Evolutionary conservation across 2,113 vertebrate genomes (phyloP), one percentile per base, ranked within the genome.

Genomic region (Chionomys nivalis): DNA sequence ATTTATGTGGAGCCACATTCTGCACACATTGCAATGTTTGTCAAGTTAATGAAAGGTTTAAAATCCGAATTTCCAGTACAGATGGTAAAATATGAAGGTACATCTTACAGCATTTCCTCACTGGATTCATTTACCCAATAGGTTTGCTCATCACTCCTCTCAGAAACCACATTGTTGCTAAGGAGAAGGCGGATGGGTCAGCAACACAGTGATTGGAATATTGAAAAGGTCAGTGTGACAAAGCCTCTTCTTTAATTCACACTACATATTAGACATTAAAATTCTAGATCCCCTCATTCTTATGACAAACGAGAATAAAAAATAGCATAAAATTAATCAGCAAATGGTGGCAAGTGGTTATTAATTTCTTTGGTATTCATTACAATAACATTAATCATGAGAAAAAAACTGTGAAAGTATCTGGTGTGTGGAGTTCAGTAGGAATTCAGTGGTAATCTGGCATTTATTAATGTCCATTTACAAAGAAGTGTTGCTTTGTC

Each of bases 41-140:
- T 98, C 98, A 98, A 98, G 98, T 97, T 98, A 99, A 99, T 98
- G 97, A 98, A 98, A 98, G 93, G 97, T 89, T 91, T 92, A 78
- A 98, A 96, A 95, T 98, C 79, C 86, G 94, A 98, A 98, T 98
- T 98, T 98, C 97, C 95, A 97, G 93, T 98, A 97, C 19, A 70
- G 73, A 97, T 12, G 87, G 68, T 98, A 94, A 98, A 94, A 98
- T 98, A 98, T 94, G 82, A 96, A 58, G 90, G 70, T 73, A 5
- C 31, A 28, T 97, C 98, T 97, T 97, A 97, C 98, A 97, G 93
- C 92, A 93, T 93, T 97, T 94, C 92, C 82, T 97, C 63, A 42
- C 92, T 63, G 87, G 88, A 44, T 49, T 97, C 63, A 86, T 58
- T 92, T 91, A 89, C 70, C 70, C 73, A 96, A 88, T 23, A 96